phyloP scores from a whole-genome alignment of 2,888 invertebrate genomes.

The Timema cristinae region DNA sequence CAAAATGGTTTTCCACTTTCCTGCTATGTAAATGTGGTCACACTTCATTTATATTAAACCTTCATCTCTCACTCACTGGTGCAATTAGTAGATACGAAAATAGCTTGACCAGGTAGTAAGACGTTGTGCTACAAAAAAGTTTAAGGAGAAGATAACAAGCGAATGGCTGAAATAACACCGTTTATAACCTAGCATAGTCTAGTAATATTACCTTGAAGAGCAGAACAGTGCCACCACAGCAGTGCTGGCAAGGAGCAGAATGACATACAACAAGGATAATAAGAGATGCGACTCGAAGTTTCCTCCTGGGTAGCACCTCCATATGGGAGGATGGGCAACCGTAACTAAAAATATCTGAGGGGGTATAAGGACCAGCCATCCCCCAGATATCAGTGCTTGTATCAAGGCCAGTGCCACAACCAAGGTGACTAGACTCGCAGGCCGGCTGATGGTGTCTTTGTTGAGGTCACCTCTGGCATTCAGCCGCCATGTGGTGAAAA shows the following conservation, averaged over 20 bases:
- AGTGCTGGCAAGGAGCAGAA: slow-evolving; percentile 27
- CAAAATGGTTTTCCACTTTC: too few species aligned
- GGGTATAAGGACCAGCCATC: slow-evolving; percentile 45
- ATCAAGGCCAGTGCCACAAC: slow-evolving; percentile 42
- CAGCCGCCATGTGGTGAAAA: slow-evolving; percentile 23
- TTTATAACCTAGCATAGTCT: neutral
- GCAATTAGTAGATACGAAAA: too few species aligned
- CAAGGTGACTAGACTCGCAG: slow-evolving; percentile 42
- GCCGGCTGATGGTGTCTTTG: slow-evolving; percentile 27
- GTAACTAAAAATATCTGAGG: slow-evolving; percentile 33
- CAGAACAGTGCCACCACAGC: slow-evolving; percentile 26
- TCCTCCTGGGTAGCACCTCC: slow-evolving; percentile 27
- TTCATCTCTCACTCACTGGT: too few species aligned
- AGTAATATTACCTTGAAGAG: slow-evolving; percentile 23
- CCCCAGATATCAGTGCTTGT: slow-evolving; percentile 44
- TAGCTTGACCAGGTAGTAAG: too few species aligned
- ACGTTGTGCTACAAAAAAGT: neutral
- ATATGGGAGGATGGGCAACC: slow-evolving; percentile 14
- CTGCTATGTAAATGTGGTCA: too few species aligned
- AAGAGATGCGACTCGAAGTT: slow-evolving; percentile 30
- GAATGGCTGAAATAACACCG: neutral
- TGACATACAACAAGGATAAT: slow-evolving; percentile 29
- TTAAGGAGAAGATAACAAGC: neutral
- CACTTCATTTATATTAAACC: too few species aligned
- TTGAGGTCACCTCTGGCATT: slow-evolving; percentile 5